These are phyloP conservation scores for Scotopteryx bipunctaria DNA, from an alignment of 2,888 invertebrate species.

Conservation along the genomic window DNA sequence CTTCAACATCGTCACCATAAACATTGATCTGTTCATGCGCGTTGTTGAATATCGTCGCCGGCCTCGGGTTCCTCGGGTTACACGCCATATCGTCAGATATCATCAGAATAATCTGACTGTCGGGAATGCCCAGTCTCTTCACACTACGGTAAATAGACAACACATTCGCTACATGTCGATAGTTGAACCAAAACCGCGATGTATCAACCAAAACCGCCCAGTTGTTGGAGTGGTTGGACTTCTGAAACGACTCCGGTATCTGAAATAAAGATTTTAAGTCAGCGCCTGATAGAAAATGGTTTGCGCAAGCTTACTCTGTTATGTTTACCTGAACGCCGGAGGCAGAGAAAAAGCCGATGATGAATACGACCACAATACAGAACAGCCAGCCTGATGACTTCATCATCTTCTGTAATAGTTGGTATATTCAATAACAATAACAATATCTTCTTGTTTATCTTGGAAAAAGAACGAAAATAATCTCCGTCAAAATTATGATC, in stretches of 20 bases:
- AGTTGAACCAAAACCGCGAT: conserved; percentile 99
- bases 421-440: not conserved
- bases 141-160: conserved; percentile 99
- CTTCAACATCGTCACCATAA: conserved; percentile 99
- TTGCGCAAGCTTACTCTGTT: no score
- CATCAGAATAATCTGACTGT: conserved; percentile 99
- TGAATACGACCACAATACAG: not conserved
- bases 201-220: conserved; percentile 99
- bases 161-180: conserved; percentile 99
- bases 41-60: conserved; percentile 99
- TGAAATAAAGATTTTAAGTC: no score
- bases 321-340: conserved; percentile 18
- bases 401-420: conserved; percentile 12
- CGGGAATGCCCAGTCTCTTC: conserved; percentile 99
- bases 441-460: no score
- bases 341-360: conserved; percentile 7
- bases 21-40: conserved; percentile 99
- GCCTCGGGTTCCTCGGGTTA: conserved; percentile 98
- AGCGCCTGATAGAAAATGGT: no score
- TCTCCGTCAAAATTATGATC: no score
- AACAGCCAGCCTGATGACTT: not conserved
- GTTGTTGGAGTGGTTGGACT: conserved; percentile 96
- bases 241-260: conserved; percentile 82
- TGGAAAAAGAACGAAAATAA: no score
- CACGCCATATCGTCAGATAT: conserved; percentile 99